Evolutionary conservation across 2,797 vertebrate species (phyloP).

Genomic region (Pogonophryne albipinna): DNA sequence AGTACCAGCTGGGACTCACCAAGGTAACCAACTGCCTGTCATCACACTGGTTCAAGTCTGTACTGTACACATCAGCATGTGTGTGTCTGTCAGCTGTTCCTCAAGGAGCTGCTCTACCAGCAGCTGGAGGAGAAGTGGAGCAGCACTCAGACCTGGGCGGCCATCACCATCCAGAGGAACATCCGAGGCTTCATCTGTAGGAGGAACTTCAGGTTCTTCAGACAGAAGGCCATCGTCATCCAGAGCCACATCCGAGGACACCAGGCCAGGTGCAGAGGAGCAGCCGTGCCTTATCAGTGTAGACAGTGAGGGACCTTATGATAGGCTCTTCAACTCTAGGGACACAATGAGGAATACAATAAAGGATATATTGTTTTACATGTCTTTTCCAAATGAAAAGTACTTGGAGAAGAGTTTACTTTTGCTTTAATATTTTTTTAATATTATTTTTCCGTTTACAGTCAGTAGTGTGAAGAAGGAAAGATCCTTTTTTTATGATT

Average conservation of each 20-base stretch:
- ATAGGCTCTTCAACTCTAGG: not conserved
- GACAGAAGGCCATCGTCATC: constrained; percentile 88
- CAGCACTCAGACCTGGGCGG: constrained; percentile 88
- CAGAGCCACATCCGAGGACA: constrained; percentile 93
- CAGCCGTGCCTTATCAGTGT: not conserved
- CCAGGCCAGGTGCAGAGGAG: constrained; percentile 88
- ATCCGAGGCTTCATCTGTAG: constrained; percentile 86
- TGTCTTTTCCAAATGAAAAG: no score
- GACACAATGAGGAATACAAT: not conserved
- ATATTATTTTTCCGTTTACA: no score
- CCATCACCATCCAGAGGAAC: constrained; percentile 89
- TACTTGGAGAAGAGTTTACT: no score
- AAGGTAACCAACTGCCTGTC: constrained; percentile 69
- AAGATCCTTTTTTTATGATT: no score
- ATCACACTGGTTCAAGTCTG: not conserved
- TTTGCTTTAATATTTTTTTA: no score
- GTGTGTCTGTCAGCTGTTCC: constrained; percentile 85
- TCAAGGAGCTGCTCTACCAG: constrained; percentile 89
- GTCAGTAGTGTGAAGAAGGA: no score
- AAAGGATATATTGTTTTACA: no score
- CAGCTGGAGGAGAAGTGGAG: constrained; percentile 86
- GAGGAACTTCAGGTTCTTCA: constrained; percentile 88
- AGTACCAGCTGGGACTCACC: constrained; percentile 82
- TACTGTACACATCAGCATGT: not conserved
- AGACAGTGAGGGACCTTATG: no score